phyloP scores from a whole-genome alignment of 2,888 invertebrate species.

The Latrodectus elegans region DNA sequence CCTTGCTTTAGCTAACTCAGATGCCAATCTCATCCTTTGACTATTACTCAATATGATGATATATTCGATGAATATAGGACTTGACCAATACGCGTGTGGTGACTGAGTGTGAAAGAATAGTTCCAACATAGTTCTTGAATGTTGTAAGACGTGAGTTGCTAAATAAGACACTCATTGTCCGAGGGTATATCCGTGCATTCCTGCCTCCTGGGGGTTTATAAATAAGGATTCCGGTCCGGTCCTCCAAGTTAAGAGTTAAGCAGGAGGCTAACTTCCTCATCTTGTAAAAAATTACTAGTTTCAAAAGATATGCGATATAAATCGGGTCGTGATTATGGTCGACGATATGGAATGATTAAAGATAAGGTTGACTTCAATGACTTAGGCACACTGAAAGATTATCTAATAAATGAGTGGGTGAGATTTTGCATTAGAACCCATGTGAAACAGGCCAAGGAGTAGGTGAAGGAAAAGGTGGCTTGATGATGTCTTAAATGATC shows the following conservation, averaged over 20 bases:
- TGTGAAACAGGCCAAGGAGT: not conserved
- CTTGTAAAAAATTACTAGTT: not conserved
- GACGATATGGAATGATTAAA: not conserved
- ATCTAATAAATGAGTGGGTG: not conserved
- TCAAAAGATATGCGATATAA: not conserved
- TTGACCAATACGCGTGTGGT: not conserved
- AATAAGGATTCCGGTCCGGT: not conserved
- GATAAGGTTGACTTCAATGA: not conserved
- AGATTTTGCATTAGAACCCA: not conserved
- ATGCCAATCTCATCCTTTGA: too few species aligned
- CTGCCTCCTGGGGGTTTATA: not conserved
- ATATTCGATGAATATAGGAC: too few species aligned
- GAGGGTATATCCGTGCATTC: not conserved
- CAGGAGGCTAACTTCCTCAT: not conserved
- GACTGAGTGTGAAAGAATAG: not conserved
- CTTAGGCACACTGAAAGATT: not conserved
- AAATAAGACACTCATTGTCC: not conserved
- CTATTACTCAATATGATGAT: too few species aligned
- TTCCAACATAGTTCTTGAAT: not conserved
- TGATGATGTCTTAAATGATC: not conserved
- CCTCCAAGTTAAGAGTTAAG: not conserved
- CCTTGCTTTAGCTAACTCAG: too few species aligned
- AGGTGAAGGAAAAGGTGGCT: not conserved
- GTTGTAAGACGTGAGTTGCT: not conserved
- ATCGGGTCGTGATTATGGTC: not conserved